Evolutionary conservation across 1,140 invertebrate genomes (phyloP).

Genomic region (Drosophila funebris): DNA sequence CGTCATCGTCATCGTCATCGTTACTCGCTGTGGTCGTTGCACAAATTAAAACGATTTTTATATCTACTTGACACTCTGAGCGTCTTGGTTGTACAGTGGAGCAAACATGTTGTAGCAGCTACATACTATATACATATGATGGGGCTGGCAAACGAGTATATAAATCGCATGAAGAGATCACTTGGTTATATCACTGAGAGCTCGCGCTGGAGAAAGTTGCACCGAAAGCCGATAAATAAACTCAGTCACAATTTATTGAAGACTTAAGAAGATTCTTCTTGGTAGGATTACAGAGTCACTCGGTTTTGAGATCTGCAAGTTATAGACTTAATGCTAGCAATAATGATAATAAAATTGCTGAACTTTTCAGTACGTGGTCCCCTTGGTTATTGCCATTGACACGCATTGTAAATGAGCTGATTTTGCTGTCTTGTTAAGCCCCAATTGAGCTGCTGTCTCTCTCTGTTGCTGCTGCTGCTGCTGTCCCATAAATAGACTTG

Average conservation of each 20-base stretch:
- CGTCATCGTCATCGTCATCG: slow-evolving; percentile 28
- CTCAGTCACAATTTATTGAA: too few species aligned
- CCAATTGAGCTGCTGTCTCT: slow-evolving; percentile 26
- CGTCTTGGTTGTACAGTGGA: neutral
- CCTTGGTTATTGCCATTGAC: slow-evolving; percentile 36
- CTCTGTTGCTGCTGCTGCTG: neutral
- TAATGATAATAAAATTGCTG: too few species aligned
- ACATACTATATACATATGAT: neutral
- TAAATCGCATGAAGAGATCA: neutral
- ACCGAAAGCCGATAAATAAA: too few species aligned
- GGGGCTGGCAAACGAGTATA: neutral
- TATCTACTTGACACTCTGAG: slow-evolving; percentile 45
- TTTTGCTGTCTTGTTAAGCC: slow-evolving; percentile 38
- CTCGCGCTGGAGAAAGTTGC: too few species aligned
- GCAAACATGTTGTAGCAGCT: neutral
- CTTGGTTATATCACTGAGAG: too few species aligned
- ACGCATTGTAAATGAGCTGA: slow-evolving; percentile 69
- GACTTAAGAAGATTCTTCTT: too few species aligned
- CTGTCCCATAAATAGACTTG: slow-evolving; percentile 37
- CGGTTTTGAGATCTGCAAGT: too few species aligned
- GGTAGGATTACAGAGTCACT: too few species aligned
- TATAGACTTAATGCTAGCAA: too few species aligned
- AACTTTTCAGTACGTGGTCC: slow-evolving; percentile 18
- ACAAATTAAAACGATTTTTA: slow-evolving; percentile 63
- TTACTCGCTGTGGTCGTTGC: slow-evolving; percentile 34